phyloP scores from a whole-genome alignment of 2,113 vertebrate genomes.

The Axis porcinus region DNA sequence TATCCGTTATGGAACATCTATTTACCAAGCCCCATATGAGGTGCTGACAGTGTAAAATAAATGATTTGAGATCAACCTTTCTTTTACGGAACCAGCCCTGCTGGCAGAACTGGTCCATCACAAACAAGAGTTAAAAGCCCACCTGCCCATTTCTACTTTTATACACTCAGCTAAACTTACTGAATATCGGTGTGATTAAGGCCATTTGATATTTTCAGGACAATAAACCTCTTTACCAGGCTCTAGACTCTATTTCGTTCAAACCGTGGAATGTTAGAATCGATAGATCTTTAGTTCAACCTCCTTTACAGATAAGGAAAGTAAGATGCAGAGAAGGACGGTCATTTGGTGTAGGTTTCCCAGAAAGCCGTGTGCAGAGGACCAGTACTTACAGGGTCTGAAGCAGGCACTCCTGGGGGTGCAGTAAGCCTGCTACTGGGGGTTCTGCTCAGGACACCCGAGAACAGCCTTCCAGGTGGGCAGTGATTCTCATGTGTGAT shows the following conservation, averaged over 20 bases:
- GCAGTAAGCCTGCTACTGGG: background rate
- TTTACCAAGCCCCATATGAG: background rate
- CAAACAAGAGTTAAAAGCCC: background rate
- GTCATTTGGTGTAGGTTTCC: background rate
- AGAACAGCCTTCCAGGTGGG: background rate
- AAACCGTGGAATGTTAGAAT: background rate
- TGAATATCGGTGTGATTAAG: background rate
- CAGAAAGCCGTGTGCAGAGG: background rate
- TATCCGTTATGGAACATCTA: background rate
- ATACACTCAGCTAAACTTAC: background rate
- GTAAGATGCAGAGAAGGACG: background rate
- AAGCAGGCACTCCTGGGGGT: accelerated
- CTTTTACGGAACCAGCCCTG: background rate
- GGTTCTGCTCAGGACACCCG: background rate
- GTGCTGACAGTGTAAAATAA: background rate
- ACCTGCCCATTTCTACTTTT: background rate
- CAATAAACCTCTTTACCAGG: background rate
- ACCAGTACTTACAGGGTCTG: background rate
- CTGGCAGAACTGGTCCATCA: background rate
- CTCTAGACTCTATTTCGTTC: background rate
- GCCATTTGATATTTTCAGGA: background rate
- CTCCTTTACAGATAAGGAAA: background rate
- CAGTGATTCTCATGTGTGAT: background rate
- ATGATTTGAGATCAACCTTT: background rate
- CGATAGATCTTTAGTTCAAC: background rate